Evolutionary conservation across 2,888 invertebrate genomes (phyloP), one percentile per base, ranked within the genome.

Genomic region (Rhagonycha fulva): DNA sequence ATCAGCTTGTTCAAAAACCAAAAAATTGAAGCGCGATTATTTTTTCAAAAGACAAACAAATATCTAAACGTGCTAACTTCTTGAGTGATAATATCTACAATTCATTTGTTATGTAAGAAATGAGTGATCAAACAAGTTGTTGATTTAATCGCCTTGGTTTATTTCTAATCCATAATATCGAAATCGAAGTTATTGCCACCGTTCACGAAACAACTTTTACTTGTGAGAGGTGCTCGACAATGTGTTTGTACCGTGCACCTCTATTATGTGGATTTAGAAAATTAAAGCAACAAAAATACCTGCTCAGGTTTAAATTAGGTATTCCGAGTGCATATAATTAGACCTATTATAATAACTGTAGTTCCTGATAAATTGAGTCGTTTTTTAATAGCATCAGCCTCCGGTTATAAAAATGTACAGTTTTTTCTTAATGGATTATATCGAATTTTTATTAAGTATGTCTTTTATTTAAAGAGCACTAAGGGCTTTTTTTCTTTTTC

Each of bases 191-290:
- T 69, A 76, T 72, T 68, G 72, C 66, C 76, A 70, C 69, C 72
- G 69, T 72, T 72, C 47, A 62, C 71, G 69, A 74, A 76, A 77
- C 77, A 77, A 77, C 77, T 77, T 77, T 77, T 77, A 77, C 77
- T 77, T 74, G 77, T 77, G 77, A 77, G 77, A 77, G 77, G 76
- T 70, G 67, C 72, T 68, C 61, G 68, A 62, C 47, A 47, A 47
- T 47, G 47, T 47, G 47, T 47, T 47, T 47, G 47, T 47, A 47
- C 47, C 47, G 47, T 47, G 47, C 47, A 47, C 47, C 47, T 47
- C 47, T 47, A n/a, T 47, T 47, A 47, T 47, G 47, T 47, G 47
- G 47, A 47, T 47, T 47, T 47, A 47, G 47, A 47, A 47, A 47
- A 47, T 47, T 47, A 47, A 47, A 47, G 47, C 47, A n/a, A 47